Percentiles rank a stretch among this genome's conserved stretches.
These are phyloP conservation scores for Periparus ater DNA, from an alignment of 2,797 vertebrate genomes.

Conservation along the genomic window DNA sequence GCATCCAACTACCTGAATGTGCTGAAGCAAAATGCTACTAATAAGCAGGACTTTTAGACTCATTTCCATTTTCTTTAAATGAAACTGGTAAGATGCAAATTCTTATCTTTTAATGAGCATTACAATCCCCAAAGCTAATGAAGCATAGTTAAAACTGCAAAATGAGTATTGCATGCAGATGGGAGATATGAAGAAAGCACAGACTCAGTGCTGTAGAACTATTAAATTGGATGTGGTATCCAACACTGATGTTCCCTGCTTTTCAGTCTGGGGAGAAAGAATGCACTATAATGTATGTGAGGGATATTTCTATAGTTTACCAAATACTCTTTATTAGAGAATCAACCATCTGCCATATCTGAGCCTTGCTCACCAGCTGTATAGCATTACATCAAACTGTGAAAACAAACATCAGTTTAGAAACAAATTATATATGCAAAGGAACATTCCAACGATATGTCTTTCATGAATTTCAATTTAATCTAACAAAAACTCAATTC, in stretches of 20 bases:
- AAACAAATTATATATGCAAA: constrained; percentile 37
- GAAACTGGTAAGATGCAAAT: constrained; percentile 26
- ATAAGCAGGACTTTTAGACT: background rate
- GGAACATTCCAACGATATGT: background rate
- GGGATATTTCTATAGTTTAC: constrained; percentile 35
- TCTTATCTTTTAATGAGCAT: constrained; percentile 26
- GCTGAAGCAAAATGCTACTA: background rate
- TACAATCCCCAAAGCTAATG: constrained; percentile 36
- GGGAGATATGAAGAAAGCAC: constrained; percentile 35
- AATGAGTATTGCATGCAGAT: constrained; percentile 58
- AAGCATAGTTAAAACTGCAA: constrained; percentile 32
- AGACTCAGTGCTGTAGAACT: background rate
- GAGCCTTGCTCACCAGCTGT: constrained; percentile 58
- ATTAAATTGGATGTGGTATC: background rate
- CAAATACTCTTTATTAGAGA: constrained; percentile 46
- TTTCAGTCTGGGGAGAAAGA: background rate
- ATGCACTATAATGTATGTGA: background rate
- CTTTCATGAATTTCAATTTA: background rate
- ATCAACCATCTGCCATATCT: constrained; percentile 52
- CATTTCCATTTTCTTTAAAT: constrained; percentile 15
- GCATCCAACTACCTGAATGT: background rate
- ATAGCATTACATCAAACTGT: constrained; percentile 62
- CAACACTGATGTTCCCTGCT: background rate
- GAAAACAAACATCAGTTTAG: constrained; percentile 68
- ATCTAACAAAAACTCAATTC: background rate